A percentile compares a stretch with the other conserved stretches of the same genome.
Conservation (phyloP, 1,140 invertebrate species). For the Listronotus oregonensis region DNA sequence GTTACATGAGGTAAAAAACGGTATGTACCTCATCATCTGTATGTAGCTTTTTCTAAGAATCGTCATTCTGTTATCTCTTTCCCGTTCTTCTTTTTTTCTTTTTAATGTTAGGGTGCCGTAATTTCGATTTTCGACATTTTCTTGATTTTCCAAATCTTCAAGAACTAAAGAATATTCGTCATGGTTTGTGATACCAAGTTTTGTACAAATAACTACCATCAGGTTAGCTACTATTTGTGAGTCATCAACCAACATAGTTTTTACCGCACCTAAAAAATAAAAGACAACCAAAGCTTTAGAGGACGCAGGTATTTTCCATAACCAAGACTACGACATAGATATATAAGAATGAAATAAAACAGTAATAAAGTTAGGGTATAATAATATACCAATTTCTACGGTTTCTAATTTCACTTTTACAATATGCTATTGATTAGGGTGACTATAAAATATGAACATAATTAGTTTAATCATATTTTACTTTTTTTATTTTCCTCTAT, state of each 20-base stretch:
- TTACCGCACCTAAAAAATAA: constrained; percentile 72
- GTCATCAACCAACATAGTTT: constrained; percentile 97
- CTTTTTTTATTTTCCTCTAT: too few relatives aligned
- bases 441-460: too few relatives aligned
- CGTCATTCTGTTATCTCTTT: constrained; percentile 95
- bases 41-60: constrained; percentile 93
- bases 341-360: too few relatives aligned
- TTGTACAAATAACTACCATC: constrained; percentile 99
- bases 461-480: too few relatives aligned
- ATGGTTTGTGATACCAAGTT: constrained; percentile 99
- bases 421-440: too few relatives aligned
- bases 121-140: constrained; percentile 73
- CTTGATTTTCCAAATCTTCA: constrained; percentile 85
- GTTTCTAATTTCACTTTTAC: too few relatives aligned
- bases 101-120: constrained; percentile 88
- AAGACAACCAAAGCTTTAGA: too few relatives aligned
- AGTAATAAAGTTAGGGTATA: too few relatives aligned
- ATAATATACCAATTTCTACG: too few relatives aligned
- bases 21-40: constrained; percentile 88
- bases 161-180: constrained; percentile 97
- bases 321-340: too few relatives aligned
- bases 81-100: constrained; percentile 77
- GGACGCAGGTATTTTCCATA: too few relatives aligned
- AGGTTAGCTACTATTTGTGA: constrained; percentile 96
- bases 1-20: background rate